Base-by-base conservation (phyloP, 2,113 vertebrate genomes). In the Muscicapa adusta region DNA sequence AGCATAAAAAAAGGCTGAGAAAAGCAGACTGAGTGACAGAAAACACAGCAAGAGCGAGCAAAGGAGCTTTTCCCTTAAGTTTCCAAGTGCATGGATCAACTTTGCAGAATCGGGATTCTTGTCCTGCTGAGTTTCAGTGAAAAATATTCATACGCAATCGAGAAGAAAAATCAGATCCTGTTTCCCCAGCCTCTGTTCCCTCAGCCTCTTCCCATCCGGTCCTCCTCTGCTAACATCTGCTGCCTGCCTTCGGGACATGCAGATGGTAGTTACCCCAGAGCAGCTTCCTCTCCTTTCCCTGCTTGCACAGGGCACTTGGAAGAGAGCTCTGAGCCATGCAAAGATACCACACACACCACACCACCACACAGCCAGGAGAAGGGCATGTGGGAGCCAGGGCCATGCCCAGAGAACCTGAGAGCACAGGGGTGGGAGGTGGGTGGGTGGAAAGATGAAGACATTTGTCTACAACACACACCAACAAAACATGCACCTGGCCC, bases 181-280 rank as follows among this genome's bases (percentile, higher is more conserved):
- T 53, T 85, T 62, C 76, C 56, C 42, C 54, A 83, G 78, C 36
- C 72, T 85, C 63, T 57, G 36, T 63, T 92, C 80, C 81, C 88
- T 94, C 91, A 75, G 70, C 88, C 96, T 95, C 94, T 97, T 96
- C 96, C 88, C 96, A 96, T 43, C 63, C 19, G 0, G 97, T 97
- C 73, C 83, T 95, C 95, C 98, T 97, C 97, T 97, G 91, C 74
- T 96, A 98, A 98, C 98, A 98, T 98, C 98, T 98, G 98, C 98
- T 96, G 96, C 97, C 98, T 96, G 98, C 97, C 98, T 98, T 97
- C 97, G 88, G 98, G 98, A 98, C 98, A 98, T 96, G 97, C 97
- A 97, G 98, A 98, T 98, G 97, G 98, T 98, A 98, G 99, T 98
- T 98, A 98, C 98, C 98, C 96, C 97, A 91, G 97, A 95, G 97